Percentiles rank a stretch among this genome's conserved stretches.
phyloP scores from a whole-genome alignment of 2,888 invertebrate genomes.

The Priapulus caudatus region DNA sequence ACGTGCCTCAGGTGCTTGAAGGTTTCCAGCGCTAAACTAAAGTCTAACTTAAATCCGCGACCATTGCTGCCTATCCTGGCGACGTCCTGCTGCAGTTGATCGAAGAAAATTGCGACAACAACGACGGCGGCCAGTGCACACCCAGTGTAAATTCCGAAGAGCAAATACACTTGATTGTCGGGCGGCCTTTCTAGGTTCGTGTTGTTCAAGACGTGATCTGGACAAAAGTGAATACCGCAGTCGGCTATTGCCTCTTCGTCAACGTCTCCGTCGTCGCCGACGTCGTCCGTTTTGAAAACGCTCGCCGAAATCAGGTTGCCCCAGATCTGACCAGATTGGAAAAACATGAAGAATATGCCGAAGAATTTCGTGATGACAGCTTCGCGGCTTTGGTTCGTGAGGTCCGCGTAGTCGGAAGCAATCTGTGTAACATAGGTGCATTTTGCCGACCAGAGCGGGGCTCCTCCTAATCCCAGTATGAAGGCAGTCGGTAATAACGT shows the following conservation, averaged over 20 bases:
- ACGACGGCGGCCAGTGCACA: too few species aligned
- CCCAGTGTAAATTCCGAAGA: too few species aligned
- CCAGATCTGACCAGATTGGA: constrained; percentile 14
- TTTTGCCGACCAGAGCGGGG: constrained; percentile 97
- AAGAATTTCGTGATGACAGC: constrained; percentile 4
- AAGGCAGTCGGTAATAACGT: too few species aligned
- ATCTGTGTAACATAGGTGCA: constrained; percentile 87
- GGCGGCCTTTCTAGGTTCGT: constrained; percentile 66
- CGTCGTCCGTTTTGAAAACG: constrained; percentile 10
- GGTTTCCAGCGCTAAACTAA: constrained; percentile 46
- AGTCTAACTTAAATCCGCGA: constrained; percentile 21
- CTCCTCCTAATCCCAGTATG: constrained; percentile 84
- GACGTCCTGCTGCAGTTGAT: neutral
- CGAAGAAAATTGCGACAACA: too few species aligned
- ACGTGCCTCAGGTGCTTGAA: constrained; percentile 78
- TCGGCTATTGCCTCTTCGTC: too few species aligned
- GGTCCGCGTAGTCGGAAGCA: too few species aligned
- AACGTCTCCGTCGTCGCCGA: too few species aligned
- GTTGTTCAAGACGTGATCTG: too few species aligned
- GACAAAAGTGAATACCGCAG: too few species aligned
- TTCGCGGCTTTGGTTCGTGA: too few species aligned
- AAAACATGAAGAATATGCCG: constrained; percentile 9
- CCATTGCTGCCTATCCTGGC: neutral
- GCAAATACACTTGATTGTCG: too few species aligned
- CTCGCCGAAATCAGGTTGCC: constrained; percentile 17